Evolutionary conservation across 1,140 invertebrate species (phyloP).

Genomic region (Brachionus koreanus): DNA sequence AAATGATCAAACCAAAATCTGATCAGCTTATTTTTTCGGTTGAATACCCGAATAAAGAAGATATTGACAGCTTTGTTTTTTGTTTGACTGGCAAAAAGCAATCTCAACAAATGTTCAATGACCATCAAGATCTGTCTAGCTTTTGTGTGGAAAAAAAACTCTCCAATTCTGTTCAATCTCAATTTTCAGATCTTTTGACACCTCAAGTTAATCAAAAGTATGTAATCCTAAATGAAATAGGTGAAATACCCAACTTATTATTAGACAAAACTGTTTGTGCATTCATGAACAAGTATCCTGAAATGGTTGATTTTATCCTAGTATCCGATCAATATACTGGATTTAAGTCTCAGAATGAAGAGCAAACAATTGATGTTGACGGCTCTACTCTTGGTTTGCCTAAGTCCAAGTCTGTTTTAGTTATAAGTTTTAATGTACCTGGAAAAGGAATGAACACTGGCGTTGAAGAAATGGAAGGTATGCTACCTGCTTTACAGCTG

Average conservation of each 20-base stretch:
- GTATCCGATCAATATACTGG: conserved; percentile 91
- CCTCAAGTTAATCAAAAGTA: conserved; percentile 76
- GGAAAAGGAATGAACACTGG: conserved; percentile 47
- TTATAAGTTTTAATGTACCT: background rate
- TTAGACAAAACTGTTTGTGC: conserved; percentile 72
- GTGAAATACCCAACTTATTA: conserved; percentile 75
- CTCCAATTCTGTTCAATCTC: background rate
- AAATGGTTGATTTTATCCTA: conserved; percentile 88
- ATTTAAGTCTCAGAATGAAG: conserved; percentile 72
- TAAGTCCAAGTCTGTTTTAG: background rate
- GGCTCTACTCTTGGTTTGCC: background rate
- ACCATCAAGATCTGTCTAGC: conserved; percentile 61
- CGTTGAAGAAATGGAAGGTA: conserved; percentile 66
- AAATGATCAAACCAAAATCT: conserved; percentile 72
- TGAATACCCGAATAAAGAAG: conserved; percentile 63
- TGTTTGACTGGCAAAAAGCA: conserved; percentile 84
- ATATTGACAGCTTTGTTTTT: conserved; percentile 86
- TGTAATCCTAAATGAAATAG: conserved; percentile 80
- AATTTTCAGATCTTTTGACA: conserved; percentile 66
- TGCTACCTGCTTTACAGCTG: conserved; percentile 76
- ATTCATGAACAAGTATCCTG: conserved; percentile 60
- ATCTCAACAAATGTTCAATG: conserved; percentile 76
- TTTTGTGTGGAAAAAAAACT: conserved; percentile 82
- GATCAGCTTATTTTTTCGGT: conserved; percentile 56
- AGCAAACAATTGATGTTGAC: conserved; percentile 46